Percentiles rank a stretch among this genome's conserved stretches.
Conservation (phyloP, 2,888 invertebrate genomes). For the Stenotaenia linearis region DNA sequence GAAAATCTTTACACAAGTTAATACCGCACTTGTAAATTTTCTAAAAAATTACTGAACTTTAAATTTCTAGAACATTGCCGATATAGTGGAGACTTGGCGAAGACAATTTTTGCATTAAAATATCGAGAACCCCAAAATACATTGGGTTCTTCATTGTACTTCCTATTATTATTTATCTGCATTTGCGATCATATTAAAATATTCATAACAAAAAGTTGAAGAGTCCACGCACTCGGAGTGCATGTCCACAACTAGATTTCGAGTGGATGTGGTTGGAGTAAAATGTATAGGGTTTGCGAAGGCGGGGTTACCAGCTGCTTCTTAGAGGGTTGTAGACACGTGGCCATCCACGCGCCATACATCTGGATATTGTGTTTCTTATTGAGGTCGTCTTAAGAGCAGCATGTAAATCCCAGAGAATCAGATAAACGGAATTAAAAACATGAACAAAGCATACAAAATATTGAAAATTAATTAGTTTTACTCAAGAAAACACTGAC, state of each 20-base stretch:
- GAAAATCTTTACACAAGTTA: no score
- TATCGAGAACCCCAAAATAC: no score
- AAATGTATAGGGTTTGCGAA: neutral
- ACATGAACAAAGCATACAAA: no score
- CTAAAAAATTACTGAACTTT: no score
- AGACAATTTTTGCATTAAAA: no score
- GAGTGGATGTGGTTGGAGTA: neutral
- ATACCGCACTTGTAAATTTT: no score
- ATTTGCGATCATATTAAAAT: neutral
- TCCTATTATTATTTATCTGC: neutral
- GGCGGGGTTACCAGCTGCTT: slow-evolving; percentile 1
- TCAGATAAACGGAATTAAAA: neutral
- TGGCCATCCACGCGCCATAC: slow-evolving; percentile 8
- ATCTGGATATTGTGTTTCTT: neutral
- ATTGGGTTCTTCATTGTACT: neutral
- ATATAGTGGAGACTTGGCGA: no score
- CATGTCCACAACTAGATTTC: neutral
- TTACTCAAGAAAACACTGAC: no score
- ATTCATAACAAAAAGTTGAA: neutral
- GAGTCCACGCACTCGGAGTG: neutral
- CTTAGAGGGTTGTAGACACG: slow-evolving; percentile 8
- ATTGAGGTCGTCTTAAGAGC: neutral
- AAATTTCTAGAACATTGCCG: no score
- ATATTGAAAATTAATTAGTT: no score
- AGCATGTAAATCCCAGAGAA: neutral